Evolutionary conservation across 92 coral and sea anemone genomes (phyloP).

Genomic region (Porites evermanni): DNA sequence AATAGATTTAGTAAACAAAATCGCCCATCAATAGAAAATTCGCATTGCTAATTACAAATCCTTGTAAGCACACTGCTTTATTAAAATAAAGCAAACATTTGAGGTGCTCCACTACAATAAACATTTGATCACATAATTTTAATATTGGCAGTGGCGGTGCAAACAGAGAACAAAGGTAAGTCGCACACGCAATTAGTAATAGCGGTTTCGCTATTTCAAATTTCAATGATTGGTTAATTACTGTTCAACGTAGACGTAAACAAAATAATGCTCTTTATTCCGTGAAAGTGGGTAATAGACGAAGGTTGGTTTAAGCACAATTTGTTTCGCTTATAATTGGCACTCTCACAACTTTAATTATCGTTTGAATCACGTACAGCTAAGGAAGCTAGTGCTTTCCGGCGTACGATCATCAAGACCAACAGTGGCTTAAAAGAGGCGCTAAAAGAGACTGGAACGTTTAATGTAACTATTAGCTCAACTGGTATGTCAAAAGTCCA

Average conservation of each 20-base stretch:
- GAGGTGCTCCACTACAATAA: slow-evolving; percentile 12
- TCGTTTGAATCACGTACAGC: background rate
- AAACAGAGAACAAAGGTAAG: slow-evolving; percentile 13
- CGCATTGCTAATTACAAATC: background rate
- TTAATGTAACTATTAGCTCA: background rate
- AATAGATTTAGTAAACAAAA: background rate
- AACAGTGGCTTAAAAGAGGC: background rate
- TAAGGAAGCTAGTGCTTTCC: background rate
- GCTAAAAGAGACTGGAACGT: background rate
- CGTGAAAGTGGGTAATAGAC: background rate
- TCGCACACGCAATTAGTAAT: slow-evolving; percentile 2
- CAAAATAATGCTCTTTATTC: slow-evolving; percentile 17
- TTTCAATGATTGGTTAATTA: slow-evolving; percentile 1
- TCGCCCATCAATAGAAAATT: background rate
- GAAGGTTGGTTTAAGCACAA: background rate
- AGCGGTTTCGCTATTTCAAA: slow-evolving; percentile 14
- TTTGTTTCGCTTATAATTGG: background rate
- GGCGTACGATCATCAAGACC: background rate
- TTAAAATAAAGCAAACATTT: slow-evolving; percentile 7
- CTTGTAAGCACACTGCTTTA: background rate
- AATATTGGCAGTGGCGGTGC: slow-evolving; percentile 19
- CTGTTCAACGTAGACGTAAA: background rate
- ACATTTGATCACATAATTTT: slow-evolving; percentile 23
- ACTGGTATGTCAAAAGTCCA: slow-evolving; percentile 9
- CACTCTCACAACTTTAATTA: background rate